Evolutionary conservation across 2,797 vertebrate genomes (phyloP), one percentile per base, ranked within the genome.

Genomic region (Poecilia gillii): DNA sequence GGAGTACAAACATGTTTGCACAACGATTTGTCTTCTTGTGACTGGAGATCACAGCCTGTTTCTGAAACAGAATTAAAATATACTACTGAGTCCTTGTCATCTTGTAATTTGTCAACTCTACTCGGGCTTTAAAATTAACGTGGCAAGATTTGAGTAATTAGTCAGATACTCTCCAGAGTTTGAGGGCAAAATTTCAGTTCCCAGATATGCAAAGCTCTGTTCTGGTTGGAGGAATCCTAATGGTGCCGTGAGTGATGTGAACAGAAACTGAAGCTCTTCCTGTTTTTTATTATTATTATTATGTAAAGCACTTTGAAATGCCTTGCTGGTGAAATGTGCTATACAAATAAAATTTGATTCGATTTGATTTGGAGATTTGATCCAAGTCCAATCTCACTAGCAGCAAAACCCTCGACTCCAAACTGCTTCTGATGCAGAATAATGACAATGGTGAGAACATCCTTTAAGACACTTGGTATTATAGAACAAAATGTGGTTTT

Each of bases 21-120:
- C 53, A 66, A 83, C 47, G 49, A 78, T 84, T 80, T 85, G 80
- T 87, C 68, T 79, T 36, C 75, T 79, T 66, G 73, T 84, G 14
- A 28, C 73, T 73, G 57, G 75, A 53, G 36, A 72, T 77, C 66
- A 23, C n/a, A 41, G 49, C 81, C 73, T 57, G 46, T 41, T 41
- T 33, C 28, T 70, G 25, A 36, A 45, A 20, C 33, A 59, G 9
- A 41, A 68, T 45, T 53, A 76, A 73, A 73, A 47, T 55, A 7
- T 16, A 43, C 36, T 47, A 51, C 75, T 45, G 20, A 41, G 46
- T 39, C 62, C 66, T n/a, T 46, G 11, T 41, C 41, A 41, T 41
- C 41, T 41, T 41, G 41, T 41, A 41, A 41, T 41, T 41, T 7
- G 8, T 41, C 41, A 41, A 36, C 36, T 64, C 39, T 41, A 41